Evolutionary conservation across 2,797 vertebrate genomes (phyloP).

Genomic region (Gadopsis marmoratus): DNA sequence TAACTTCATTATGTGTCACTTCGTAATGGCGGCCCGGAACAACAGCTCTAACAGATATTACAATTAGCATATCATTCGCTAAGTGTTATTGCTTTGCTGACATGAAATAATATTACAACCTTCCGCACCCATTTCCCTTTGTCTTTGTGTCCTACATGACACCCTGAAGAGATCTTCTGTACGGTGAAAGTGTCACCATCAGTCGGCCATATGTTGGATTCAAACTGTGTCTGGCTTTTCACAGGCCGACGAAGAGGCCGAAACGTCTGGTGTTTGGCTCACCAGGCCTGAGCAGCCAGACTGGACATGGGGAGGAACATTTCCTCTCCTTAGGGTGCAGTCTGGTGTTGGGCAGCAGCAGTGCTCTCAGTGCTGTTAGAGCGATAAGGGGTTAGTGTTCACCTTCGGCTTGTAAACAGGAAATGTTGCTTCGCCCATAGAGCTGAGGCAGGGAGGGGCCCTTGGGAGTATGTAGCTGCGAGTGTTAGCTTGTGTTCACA

Average conservation of each 20-base stretch:
- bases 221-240: too few species aligned
- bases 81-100: background rate
- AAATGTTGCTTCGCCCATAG: constrained; percentile 79
- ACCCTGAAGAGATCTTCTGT: background rate
- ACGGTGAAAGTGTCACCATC: background rate
- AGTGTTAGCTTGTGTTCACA: constrained; percentile 23
- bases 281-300: background rate
- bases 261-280: background rate
- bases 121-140: background rate
- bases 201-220: background rate
- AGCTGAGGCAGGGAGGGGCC: constrained; percentile 65
- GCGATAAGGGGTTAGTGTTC: constrained; percentile 70
- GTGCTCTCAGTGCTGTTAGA: constrained; percentile 50
- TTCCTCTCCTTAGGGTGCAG: constrained; percentile 57
- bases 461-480: constrained; percentile 40
- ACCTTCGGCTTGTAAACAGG: constrained; percentile 81
- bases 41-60: background rate
- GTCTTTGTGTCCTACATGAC: background rate
- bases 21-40: background rate
- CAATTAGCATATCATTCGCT: background rate
- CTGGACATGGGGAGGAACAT: constrained; percentile 6
- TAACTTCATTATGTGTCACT: background rate
- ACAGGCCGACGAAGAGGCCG: background rate
- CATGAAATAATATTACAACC: background rate
- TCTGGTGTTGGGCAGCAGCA: constrained; percentile 43